Evolutionary conservation across 2,888 invertebrate species (phyloP).

Genomic region (Pristionchus fissidentatus): DNA sequence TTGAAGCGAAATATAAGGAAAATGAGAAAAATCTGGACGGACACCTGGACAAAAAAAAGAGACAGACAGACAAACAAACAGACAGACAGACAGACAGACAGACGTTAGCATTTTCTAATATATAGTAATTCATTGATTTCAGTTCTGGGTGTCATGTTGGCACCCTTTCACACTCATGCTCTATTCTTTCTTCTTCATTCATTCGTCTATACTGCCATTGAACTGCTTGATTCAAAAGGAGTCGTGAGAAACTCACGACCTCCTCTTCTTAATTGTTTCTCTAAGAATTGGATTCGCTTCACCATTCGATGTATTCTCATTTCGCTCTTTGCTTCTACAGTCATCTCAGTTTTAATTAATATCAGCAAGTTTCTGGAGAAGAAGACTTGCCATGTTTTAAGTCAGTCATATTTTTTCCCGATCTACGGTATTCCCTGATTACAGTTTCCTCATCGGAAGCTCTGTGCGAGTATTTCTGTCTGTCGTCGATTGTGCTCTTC

Average conservation of each 20-base stretch:
- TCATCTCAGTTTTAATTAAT: background rate
- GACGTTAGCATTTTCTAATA: too few species aligned
- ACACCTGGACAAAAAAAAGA: too few species aligned
- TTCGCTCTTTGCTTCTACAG: background rate
- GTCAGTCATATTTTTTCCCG: background rate
- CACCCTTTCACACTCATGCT: background rate
- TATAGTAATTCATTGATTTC: too few species aligned
- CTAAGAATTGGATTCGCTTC: background rate
- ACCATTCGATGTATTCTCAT: background rate
- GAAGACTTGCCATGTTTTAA: background rate
- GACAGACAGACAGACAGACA: too few species aligned
- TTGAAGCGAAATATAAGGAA: too few species aligned
- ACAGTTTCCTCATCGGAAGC: background rate
- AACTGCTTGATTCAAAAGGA: background rate
- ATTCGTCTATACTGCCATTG: background rate
- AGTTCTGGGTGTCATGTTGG: too few species aligned
- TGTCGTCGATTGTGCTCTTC: background rate
- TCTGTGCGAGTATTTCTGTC: too few species aligned
- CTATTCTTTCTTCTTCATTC: conserved; percentile 2
- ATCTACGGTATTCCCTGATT: background rate
- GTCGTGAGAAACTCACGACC: too few species aligned
- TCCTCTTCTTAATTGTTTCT: background rate
- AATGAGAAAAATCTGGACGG: too few species aligned
- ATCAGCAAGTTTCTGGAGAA: too few species aligned
- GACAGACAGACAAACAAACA: too few species aligned